Conservation (phyloP, 2,797 vertebrate genomes). For the Mycteria americana region DNA sequence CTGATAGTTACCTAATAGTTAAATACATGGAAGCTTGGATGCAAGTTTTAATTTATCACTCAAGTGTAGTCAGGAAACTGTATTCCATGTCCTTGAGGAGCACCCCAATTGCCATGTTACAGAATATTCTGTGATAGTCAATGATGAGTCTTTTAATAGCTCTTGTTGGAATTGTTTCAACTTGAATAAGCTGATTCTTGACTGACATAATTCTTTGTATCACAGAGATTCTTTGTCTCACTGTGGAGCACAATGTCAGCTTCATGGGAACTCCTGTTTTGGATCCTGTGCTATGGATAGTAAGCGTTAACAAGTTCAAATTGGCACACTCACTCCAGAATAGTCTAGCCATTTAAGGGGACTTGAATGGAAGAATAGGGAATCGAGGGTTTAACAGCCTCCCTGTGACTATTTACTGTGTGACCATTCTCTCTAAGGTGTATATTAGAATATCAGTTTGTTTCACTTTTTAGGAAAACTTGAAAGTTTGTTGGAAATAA, state of each 20-base stretch:
- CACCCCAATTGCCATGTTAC: rapidly evolving
- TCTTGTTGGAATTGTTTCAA: neutral
- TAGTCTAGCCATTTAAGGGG: neutral
- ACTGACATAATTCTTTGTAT: neutral
- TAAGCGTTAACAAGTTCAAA: neutral
- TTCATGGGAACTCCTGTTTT: neutral
- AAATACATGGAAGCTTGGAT: neutral
- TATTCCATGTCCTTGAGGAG: neutral
- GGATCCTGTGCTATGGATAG: neutral
- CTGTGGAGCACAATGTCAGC: neutral
- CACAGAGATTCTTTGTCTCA: neutral
- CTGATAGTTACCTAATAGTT: neutral
- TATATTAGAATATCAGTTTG: neutral
- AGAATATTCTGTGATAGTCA: neutral
- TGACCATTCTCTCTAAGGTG: neutral
- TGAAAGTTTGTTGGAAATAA: neutral
- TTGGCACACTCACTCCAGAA: rapidly evolving
- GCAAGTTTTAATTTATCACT: neutral
- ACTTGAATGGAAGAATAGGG: neutral
- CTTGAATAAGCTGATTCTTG: neutral
- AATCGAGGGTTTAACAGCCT: neutral
- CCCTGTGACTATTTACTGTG: neutral
- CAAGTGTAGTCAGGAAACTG: neutral
- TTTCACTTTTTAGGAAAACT: neutral
- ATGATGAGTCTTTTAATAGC: neutral